These are phyloP conservation scores for Neotoxoptera formosana DNA, from an alignment of 1,140 invertebrate species.

Conservation along the genomic window DNA sequence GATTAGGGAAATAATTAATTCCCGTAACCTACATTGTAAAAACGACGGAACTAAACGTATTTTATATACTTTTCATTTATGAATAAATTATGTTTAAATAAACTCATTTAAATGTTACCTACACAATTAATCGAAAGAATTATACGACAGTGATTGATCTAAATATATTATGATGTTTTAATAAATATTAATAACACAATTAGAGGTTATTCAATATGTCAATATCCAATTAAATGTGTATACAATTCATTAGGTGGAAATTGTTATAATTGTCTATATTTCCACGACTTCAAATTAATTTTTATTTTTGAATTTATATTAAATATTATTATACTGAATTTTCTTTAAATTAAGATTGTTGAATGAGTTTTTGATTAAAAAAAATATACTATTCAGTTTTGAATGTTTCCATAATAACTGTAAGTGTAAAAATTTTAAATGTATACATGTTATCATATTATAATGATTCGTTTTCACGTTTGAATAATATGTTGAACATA, in stretches of 20 bases:
- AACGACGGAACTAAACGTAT: not conserved
- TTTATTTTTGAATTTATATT: not conserved
- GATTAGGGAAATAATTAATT: conserved; percentile 15
- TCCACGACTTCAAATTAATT: not conserved
- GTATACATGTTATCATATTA: not conserved
- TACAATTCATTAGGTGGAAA: not conserved
- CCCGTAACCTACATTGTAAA: not conserved
- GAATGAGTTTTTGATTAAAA: not conserved
- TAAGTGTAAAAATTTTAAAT: not conserved
- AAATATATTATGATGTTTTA: not conserved
- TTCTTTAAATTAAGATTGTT: not conserved
- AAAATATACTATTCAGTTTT: not conserved
- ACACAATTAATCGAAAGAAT: not conserved
- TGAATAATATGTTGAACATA: not conserved
- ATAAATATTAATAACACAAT: not conserved
- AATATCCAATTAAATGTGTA: not conserved
- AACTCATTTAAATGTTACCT: not conserved
- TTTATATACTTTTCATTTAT: not conserved
- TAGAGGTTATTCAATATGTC: not conserved
- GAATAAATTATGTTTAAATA: not conserved
- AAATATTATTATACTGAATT: not conserved
- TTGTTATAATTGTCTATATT: not conserved
- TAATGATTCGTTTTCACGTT: not conserved
- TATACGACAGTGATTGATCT: not conserved
- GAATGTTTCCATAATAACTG: not conserved